Conservation (phyloP, 2,797 vertebrate genomes). For the Carcharodon carcharias region DNA sequence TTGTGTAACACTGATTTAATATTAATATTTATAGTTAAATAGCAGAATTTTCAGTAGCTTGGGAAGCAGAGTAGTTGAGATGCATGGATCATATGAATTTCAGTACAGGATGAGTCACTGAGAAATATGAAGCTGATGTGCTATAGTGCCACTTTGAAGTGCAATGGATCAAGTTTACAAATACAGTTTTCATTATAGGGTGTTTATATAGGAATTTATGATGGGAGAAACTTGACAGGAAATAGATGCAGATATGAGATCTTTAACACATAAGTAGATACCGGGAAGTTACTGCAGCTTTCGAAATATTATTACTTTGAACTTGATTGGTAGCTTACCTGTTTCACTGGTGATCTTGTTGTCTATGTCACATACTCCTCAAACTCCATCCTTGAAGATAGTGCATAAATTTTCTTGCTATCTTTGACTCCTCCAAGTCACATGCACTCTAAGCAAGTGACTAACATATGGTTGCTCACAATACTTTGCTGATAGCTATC, state of each 20-base stretch:
- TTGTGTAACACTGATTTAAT: not conserved
- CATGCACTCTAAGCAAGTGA: not conserved
- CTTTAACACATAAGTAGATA: not conserved
- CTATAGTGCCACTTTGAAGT: not conserved
- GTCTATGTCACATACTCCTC: not conserved
- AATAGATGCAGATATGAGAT: not conserved
- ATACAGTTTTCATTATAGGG: not conserved
- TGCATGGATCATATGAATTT: not conserved
- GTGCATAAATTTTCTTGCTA: not conserved
- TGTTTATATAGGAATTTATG: not conserved
- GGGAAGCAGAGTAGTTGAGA: not conserved
- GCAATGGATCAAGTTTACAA: not conserved
- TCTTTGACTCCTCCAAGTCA: not conserved
- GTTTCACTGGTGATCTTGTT: not conserved
- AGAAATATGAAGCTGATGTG: not conserved
- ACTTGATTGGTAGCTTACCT: not conserved
- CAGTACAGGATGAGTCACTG: not conserved
- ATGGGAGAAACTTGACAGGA: not conserved
- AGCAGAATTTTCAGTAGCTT: not conserved
- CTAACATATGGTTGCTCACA: not conserved
- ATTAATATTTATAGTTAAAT: not conserved
- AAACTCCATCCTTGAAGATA: not conserved
- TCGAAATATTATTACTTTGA: not conserved
- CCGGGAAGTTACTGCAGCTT: not conserved
- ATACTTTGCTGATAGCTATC: not conserved